These are phyloP conservation scores for Ridgeia piscesae DNA, from an alignment of 1,140 invertebrate species.

Conservation along the genomic window DNA sequence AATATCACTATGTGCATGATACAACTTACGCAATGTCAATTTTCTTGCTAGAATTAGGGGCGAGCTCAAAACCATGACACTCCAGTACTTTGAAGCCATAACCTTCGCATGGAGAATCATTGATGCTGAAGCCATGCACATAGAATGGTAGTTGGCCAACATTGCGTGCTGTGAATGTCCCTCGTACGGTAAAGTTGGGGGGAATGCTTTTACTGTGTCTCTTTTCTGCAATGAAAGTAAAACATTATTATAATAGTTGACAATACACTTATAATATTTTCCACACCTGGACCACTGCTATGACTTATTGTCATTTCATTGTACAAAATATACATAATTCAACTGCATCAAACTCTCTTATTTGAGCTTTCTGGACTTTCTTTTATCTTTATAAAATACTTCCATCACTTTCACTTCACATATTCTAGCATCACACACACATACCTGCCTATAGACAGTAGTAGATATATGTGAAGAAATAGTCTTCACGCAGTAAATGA, in stretches of 20 bases:
- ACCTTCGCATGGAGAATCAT: conserved; percentile 75
- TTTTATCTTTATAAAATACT: not conserved
- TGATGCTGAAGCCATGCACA: conserved; percentile 72
- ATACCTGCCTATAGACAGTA: not conserved
- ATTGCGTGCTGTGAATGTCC: conserved; percentile 85
- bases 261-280: not conserved
- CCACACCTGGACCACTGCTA: not conserved
- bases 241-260: not conserved
- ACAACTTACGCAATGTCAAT: conserved; percentile 76
- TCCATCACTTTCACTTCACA: too few relatives aligned
- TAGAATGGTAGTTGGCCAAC: conserved; percentile 80
- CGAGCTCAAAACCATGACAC: conserved; percentile 78
- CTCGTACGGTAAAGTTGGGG: conserved; percentile 76
- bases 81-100: conserved; percentile 85
- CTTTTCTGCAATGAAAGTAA: conserved; percentile 55
- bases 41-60: conserved; percentile 79
- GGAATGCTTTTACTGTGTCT: conserved; percentile 60
- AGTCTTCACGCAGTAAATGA: not conserved
- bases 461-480: not conserved
- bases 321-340: not conserved
- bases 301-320: not conserved
- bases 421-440: not conserved
- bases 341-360: not conserved
- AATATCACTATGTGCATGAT: not conserved
- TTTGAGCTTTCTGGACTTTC: not conserved